Conservation (phyloP, 2,113 vertebrate genomes). For the Entomyzon cyanotis region DNA sequence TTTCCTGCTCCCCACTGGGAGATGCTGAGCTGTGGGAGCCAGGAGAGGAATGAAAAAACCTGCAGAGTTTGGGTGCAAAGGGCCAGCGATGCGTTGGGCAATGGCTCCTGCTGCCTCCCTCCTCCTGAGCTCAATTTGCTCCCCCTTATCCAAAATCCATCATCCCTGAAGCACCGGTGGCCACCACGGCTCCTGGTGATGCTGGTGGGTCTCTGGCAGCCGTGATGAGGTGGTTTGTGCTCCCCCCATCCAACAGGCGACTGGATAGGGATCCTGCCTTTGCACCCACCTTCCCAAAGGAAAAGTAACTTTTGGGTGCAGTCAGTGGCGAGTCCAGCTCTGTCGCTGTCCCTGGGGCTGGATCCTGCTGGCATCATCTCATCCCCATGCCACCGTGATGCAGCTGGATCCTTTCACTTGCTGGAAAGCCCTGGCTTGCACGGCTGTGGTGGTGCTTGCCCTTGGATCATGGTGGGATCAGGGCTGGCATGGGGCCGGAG, state of each 20-base stretch:
- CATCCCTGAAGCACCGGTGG: neutral
- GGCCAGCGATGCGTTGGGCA: neutral
- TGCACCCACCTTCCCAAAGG: neutral
- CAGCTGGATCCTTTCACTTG: neutral
- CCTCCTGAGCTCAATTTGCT: neutral
- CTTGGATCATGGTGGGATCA: neutral
- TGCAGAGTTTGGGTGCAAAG: conserved; percentile 17
- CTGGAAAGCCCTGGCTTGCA: neutral
- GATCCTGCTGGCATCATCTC: neutral
- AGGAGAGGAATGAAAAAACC: neutral
- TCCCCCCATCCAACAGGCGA: neutral
- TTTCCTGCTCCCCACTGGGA: neutral
- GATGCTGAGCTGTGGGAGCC: neutral
- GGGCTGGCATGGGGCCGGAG: rapidly evolving
- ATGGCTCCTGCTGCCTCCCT: neutral
- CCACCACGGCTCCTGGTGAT: neutral
- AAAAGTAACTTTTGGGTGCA: conserved; percentile 41
- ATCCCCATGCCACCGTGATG: neutral
- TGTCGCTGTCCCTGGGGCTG: rapidly evolving
- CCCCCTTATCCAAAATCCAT: neutral
- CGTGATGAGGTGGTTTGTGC: rapidly evolving
- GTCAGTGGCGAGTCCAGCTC: neutral
- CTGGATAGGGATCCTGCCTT: neutral
- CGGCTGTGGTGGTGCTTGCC: rapidly evolving
- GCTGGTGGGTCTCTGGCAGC: neutral